Evolutionary conservation across 2,113 vertebrate genomes (phyloP).

Genomic region (Tyto alba): DNA sequence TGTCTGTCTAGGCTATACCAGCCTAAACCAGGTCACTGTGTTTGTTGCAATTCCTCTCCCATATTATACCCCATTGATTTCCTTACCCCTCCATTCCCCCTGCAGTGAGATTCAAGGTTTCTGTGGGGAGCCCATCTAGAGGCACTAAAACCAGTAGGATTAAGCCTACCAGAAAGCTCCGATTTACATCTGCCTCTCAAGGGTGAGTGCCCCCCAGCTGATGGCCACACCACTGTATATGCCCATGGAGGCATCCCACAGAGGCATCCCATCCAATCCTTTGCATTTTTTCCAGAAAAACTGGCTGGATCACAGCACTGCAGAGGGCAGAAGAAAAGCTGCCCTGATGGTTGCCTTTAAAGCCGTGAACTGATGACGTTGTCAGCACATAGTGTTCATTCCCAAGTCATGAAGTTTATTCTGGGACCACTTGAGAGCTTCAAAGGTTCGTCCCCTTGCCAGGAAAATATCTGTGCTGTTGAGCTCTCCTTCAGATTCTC

Average conservation of each 20-base stretch:
- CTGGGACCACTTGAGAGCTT: slow-evolving; percentile 53
- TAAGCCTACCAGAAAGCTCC: not conserved
- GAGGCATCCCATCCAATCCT: not conserved
- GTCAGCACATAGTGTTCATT: slow-evolving; percentile 57
- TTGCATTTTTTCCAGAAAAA: not conserved
- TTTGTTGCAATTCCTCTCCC: not conserved
- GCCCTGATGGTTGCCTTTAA: slow-evolving; percentile 29
- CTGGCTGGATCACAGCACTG: not conserved
- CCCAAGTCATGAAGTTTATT: slow-evolving; percentile 57
- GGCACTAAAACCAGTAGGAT: not conserved
- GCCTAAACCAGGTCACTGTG: not conserved
- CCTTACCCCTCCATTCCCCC: not conserved
- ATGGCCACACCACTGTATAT: not conserved
- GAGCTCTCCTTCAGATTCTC: slow-evolving; percentile 48
- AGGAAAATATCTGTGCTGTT: slow-evolving; percentile 52
- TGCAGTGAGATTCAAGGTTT: not conserved
- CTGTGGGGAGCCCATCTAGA: not conserved
- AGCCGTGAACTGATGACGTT: not conserved
- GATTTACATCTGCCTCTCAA: not conserved
- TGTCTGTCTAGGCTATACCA: not conserved
- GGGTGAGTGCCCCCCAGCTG: not conserved
- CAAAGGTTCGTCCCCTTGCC: slow-evolving; percentile 31
- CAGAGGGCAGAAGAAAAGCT: not conserved
- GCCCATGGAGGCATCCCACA: not conserved
- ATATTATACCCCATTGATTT: not conserved